phyloP scores from a whole-genome alignment of 2,888 invertebrate species.

The Tenthredo scrophulariae region DNA sequence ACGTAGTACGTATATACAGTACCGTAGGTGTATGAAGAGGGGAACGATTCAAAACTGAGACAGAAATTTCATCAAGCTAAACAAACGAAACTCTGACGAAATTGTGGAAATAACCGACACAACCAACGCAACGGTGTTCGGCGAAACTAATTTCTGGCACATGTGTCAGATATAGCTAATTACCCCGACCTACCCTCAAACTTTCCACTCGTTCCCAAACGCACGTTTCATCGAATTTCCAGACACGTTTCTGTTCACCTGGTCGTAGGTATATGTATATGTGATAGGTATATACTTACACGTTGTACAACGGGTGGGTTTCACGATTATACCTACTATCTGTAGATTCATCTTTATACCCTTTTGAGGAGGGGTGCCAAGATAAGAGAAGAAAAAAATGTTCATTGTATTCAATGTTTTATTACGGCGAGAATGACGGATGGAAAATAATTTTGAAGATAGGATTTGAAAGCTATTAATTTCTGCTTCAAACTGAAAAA shows the following conservation, averaged over 20 bases:
- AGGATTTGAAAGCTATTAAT: too few species aligned
- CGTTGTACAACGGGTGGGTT: slow-evolving; percentile 2
- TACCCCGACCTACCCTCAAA: slow-evolving; percentile 44
- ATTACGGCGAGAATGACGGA: too few species aligned
- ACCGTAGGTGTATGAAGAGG: not conserved
- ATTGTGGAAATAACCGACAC: slow-evolving; percentile 30
- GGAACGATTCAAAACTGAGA: slow-evolving; percentile 40
- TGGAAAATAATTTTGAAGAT: too few species aligned
- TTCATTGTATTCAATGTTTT: too few species aligned
- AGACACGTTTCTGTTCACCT: slow-evolving; percentile 47
- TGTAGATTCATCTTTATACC: not conserved
- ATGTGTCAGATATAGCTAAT: slow-evolving; percentile 47
- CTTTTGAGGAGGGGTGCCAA: too few species aligned
- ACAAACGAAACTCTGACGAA: slow-evolving; percentile 42
- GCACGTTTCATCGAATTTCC: slow-evolving; percentile 46
- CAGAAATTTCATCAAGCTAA: slow-evolving; percentile 44
- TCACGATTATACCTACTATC: not conserved
- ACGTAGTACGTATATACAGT: too few species aligned
- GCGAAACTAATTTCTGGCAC: slow-evolving; percentile 49
- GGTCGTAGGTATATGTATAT: not conserved
- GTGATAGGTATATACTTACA: not conserved
- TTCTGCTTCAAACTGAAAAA: too few species aligned
- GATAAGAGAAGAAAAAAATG: too few species aligned
- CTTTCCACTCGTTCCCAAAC: slow-evolving; percentile 35
- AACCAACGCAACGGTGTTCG: slow-evolving; percentile 10